phyloP scores from a whole-genome alignment of 2,888 invertebrate species.

The Chymomyza caudatula region DNA sequence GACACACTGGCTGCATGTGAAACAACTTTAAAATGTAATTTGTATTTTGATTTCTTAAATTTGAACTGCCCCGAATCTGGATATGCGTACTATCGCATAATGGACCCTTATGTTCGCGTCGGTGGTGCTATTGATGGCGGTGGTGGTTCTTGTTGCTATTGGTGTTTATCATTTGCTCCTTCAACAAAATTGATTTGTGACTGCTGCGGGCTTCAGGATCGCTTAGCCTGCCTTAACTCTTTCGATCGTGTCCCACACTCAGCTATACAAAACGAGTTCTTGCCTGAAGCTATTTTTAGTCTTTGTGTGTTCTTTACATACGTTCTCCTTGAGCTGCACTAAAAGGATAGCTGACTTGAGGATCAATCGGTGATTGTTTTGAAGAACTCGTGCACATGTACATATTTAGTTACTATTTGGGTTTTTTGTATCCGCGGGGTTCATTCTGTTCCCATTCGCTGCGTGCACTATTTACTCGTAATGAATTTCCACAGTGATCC shows the following conservation, averaged over 20 bases:
- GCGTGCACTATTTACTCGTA: conserved; percentile 22
- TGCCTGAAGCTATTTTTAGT: background rate
- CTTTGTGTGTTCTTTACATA: conserved; percentile 47
- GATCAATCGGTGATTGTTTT: conserved; percentile 33
- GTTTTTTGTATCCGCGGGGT: conserved; percentile 34
- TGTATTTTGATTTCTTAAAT: background rate
- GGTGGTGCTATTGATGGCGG: background rate
- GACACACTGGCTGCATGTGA: background rate
- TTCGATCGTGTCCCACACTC: conserved; percentile 27
- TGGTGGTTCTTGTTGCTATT: too few species aligned
- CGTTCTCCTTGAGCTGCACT: conserved; percentile 35
- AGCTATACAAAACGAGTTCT: conserved; percentile 5
- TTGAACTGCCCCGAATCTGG: background rate
- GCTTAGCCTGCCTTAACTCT: conserved; percentile 38
- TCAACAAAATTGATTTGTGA: background rate
- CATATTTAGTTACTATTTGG: conserved; percentile 51
- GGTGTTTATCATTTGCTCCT: background rate
- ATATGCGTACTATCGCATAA: too few species aligned
- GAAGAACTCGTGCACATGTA: background rate
- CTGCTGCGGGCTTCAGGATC: too few species aligned
- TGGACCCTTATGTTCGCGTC: background rate
- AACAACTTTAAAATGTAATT: background rate
- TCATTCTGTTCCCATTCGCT: background rate
- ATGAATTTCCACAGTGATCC: conserved; percentile 35
- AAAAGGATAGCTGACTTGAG: conserved; percentile 32